Conservation (phyloP, 2,888 invertebrate genomes). For the Drosophila sordidula region DNA sequence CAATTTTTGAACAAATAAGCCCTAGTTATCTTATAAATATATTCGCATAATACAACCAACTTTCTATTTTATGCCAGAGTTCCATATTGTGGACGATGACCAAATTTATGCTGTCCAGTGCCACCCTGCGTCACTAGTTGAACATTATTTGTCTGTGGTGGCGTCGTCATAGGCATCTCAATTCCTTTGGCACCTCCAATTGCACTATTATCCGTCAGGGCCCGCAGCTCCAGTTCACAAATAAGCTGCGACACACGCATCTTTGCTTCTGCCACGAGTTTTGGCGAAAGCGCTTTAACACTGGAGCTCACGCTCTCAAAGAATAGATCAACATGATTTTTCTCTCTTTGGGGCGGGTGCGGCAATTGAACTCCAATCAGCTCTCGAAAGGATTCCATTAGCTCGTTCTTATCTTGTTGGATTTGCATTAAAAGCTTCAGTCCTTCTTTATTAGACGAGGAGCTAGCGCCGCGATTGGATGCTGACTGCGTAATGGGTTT, state of each 20-base stretch:
- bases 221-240: conserved; percentile 69
- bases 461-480: conserved; percentile 11
- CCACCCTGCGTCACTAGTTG: conserved; percentile 10
- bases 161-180: conserved; percentile 12
- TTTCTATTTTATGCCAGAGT: conserved; percentile 29
- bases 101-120: conserved; percentile 15
- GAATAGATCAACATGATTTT: conserved; percentile 78
- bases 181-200: conserved; percentile 23
- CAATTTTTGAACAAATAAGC: conserved; percentile 29
- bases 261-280: conserved; percentile 71
- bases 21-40: conserved; percentile 15
- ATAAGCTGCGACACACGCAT: conserved; percentile 75
- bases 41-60: conserved; percentile 9
- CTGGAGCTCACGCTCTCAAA: conserved; percentile 77
- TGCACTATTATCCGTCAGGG: conserved; percentile 47
- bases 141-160: conserved; percentile 11
- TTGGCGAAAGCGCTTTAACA: conserved; percentile 71
- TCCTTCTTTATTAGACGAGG: conserved; percentile 41
- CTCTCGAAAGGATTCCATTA: conserved; percentile 83
- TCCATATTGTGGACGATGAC: conserved; percentile 25
- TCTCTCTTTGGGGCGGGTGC: conserved; percentile 59
- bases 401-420: conserved; percentile 76
- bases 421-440: conserved; percentile 54
- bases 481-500: background rate
- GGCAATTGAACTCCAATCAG: conserved; percentile 70